Evolutionary conservation across 2,888 invertebrate species (phyloP).

Genomic region (Rambutsinella grinnellia): DNA sequence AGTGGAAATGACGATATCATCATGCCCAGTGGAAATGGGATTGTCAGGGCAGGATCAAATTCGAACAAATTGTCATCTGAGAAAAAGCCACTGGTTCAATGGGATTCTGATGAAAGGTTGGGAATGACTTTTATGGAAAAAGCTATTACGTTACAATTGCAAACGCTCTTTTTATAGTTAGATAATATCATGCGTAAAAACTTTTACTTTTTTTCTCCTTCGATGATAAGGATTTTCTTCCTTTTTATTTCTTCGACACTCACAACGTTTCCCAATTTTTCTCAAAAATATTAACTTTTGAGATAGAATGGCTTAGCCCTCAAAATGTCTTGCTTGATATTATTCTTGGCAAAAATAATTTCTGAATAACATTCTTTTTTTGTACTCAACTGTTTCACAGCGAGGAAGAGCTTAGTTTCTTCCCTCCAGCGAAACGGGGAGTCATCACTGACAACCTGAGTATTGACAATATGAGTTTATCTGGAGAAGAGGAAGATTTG

Average conservation of each 20-base stretch:
- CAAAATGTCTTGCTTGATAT: no score
- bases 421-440: conserved; percentile 71
- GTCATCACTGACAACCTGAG: conserved; percentile 74
- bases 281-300: no score
- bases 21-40: conserved; percentile 25
- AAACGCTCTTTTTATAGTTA: background rate
- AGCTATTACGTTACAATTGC: background rate
- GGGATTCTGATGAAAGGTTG: conserved; percentile 74
- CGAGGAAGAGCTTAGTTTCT: conserved; percentile 73
- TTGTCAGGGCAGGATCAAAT: conserved; percentile 19
- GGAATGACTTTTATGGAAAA: background rate
- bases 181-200: background rate
- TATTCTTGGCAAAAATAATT: no score
- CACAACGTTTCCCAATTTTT: no score
- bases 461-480: conserved; percentile 75
- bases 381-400: conserved; percentile 68
- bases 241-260: no score
- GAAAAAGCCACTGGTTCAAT: conserved; percentile 74
- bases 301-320: no score
- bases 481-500: conserved; percentile 72
- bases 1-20: background rate
- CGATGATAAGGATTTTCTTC: background rate
- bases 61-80: conserved; percentile 68
- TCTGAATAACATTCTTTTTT: no score
- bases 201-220: background rate